Percentiles rank a stretch among this genome's conserved stretches.
These are phyloP conservation scores for Leguminivora glycinivorella DNA, from an alignment of 1,140 invertebrate genomes.

Conservation along the genomic window DNA sequence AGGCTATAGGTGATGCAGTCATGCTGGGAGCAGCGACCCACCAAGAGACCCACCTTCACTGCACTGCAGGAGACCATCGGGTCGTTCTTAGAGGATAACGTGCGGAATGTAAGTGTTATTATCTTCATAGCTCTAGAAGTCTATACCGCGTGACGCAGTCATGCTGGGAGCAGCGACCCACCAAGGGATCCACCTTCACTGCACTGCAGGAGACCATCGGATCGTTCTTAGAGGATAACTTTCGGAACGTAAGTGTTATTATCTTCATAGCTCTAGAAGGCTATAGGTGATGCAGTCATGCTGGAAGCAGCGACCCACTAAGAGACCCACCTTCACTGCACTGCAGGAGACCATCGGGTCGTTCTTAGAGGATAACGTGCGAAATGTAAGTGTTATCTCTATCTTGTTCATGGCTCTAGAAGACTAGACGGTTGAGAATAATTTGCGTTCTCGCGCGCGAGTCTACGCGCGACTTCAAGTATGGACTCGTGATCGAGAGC, in stretches of 20 bases:
- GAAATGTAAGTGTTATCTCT: conserved; percentile 81
- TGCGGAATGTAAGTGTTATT: too few species aligned
- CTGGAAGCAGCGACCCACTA: conserved; percentile 88
- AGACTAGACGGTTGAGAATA: too few species aligned
- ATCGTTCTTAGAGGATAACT: conserved; percentile 89
- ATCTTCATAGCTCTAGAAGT: too few species aligned
- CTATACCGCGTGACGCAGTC: conserved; percentile 91
- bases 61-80: conserved; percentile 88
- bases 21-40: conserved; percentile 91
- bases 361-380: conserved; percentile 87
- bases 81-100: conserved; percentile 89
- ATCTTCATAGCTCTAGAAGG: too few species aligned
- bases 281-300: conserved; percentile 92
- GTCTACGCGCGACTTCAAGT: too few species aligned
- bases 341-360: conserved; percentile 87
- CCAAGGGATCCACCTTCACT: conserved; percentile 87
- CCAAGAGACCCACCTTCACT: conserved; percentile 87
- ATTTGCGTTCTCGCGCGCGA: too few species aligned
- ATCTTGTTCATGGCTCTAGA: too few species aligned
- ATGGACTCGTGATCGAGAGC: too few species aligned
- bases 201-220: conserved; percentile 88
- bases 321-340: conserved; percentile 88
- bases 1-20: conserved; percentile 91
- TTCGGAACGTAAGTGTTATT: too few species aligned
- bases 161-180: conserved; percentile 91